Evolutionary conservation across 2,113 vertebrate genomes (phyloP).

Genomic region (Monarcha castaneiventris): DNA sequence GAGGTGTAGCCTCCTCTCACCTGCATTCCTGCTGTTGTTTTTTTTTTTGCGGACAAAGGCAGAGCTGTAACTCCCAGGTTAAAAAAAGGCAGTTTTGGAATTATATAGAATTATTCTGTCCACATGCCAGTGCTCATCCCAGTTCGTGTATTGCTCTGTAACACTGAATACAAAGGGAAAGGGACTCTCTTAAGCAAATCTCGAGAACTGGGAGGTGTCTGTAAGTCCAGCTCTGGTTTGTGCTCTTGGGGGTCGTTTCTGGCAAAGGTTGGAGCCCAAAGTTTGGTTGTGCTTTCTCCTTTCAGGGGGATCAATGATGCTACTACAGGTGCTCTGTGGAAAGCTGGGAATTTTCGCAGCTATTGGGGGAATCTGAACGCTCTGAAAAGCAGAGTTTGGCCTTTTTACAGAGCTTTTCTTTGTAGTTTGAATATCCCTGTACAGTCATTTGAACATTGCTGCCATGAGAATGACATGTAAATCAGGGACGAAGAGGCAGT

Average conservation of each 20-base stretch:
- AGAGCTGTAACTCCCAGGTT: not conserved
- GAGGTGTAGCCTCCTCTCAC: not conserved
- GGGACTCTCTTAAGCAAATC: not conserved
- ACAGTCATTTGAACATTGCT: not conserved
- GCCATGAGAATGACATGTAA: conserved; percentile 35
- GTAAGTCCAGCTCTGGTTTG: not conserved
- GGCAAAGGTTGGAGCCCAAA: conserved; percentile 12
- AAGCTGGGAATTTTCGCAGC: not conserved
- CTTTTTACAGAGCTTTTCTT: conserved; percentile 40
- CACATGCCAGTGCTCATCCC: not conserved
- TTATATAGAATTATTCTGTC: not conserved
- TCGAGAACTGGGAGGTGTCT: conserved; percentile 22
- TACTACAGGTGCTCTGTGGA: not conserved
- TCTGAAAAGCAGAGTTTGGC: not conserved
- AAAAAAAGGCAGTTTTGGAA: not conserved
- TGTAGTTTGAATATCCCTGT: conserved; percentile 39
- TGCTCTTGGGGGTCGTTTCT: conserved; percentile 24
- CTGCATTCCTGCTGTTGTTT: not conserved
- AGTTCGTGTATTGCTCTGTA: not conserved
- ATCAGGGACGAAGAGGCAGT: not conserved
- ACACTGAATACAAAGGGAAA: not conserved
- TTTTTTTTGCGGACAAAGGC: not conserved
- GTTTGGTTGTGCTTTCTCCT: not conserved
- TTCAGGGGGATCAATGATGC: not conserved
- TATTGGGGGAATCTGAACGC: not conserved